A percentile compares a stretch with the other conserved stretches of the same genome.
Conservation (phyloP, 2,797 vertebrate species). For the Falco cherrug region DNA sequence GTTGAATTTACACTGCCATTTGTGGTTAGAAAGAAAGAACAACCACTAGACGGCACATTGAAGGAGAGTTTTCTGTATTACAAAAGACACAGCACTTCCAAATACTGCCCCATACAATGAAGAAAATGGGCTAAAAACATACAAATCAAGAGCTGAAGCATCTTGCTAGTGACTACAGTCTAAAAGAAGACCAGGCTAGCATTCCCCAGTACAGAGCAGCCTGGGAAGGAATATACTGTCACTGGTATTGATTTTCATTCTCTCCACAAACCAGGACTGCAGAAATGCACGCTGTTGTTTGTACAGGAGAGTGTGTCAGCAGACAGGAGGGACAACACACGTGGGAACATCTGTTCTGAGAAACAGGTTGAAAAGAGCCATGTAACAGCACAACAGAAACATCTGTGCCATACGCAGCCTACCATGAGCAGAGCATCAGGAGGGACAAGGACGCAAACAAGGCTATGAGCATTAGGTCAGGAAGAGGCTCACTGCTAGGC, state of each 20-base stretch:
- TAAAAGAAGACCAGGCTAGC: neutral
- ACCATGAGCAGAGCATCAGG: neutral
- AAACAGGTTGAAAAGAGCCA: conserved; percentile 63
- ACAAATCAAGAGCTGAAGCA: neutral
- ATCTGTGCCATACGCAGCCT: conserved; percentile 34
- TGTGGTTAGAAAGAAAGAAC: conserved; percentile 1
- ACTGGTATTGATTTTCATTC: conserved; percentile 48
- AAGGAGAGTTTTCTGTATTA: neutral
- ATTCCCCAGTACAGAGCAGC: neutral
- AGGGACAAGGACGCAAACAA: neutral
- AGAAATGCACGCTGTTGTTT: conserved; percentile 68
- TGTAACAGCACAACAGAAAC: conserved; percentile 50
- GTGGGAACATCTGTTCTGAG: conserved; percentile 69
- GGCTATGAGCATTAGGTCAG: neutral
- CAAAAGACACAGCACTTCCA: neutral
- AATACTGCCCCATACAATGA: neutral
- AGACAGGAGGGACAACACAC: conserved; percentile 6
- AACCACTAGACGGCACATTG: neutral
- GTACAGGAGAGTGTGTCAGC: conserved; percentile 54
- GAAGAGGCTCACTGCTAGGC: neutral
- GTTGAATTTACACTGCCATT: conserved; percentile 8
- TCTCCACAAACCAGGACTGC: conserved; percentile 46
- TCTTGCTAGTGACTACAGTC: neutral
- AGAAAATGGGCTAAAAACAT: neutral
- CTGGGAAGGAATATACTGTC: conserved; percentile 20